A percentile compares a stretch with the other conserved stretches of the same genome.
Conservation (phyloP, 35 echinoderm and acorn worm species). For the Lytechinus pictus region DNA sequence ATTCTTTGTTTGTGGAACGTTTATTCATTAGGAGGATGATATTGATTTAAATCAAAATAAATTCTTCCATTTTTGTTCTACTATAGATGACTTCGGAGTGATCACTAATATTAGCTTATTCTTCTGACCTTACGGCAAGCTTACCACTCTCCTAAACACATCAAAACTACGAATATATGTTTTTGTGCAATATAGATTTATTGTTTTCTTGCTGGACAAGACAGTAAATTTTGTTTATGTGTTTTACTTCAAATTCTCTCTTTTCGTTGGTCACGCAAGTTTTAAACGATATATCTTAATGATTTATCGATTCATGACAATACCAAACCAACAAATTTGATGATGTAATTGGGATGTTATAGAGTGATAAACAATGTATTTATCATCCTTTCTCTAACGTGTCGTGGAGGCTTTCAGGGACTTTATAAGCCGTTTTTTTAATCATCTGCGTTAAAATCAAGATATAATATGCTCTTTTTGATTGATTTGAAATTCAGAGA, state of each 20-base stretch:
- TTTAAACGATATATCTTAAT: not conserved
- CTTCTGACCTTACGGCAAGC: not conserved
- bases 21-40: not conserved
- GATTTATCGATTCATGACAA: not conserved
- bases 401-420: too few relatives aligned
- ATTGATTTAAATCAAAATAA: not conserved
- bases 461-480: too few relatives aligned
- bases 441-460: too few relatives aligned
- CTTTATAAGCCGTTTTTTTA: too few relatives aligned
- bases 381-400: not conserved
- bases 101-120: not conserved
- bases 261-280: not conserved
- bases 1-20: not conserved
- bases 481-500: too few relatives aligned
- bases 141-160: not conserved
- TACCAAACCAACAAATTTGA: not conserved
- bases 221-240: not conserved
- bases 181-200: conserved; percentile 1
- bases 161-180: not conserved
- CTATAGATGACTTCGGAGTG: not conserved
- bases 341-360: not conserved
- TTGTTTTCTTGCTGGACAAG: conserved; percentile 8
- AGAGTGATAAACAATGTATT: not conserved
- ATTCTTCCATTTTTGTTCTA: not conserved
- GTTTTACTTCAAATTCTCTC: too few relatives aligned